These are phyloP conservation scores for Merops nubicus DNA, from an alignment of 2,113 vertebrate genomes.

Conservation along the genomic window DNA sequence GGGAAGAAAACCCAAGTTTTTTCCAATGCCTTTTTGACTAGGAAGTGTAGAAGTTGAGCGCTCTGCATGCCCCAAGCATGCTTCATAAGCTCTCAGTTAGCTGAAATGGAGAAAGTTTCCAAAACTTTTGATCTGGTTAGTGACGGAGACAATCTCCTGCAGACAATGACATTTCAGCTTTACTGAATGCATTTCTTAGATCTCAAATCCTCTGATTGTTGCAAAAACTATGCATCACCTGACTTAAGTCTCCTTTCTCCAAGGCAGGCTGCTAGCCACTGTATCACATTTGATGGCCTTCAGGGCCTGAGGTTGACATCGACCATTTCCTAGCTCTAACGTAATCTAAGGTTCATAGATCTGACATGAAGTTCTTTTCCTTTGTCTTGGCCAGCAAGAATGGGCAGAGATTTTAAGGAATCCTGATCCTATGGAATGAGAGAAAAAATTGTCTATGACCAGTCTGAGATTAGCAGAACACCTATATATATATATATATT, in stretches of 20 bases:
- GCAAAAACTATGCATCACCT: rapidly evolving
- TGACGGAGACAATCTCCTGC: too few relatives aligned
- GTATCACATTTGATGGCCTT: background rate
- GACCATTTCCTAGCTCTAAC: background rate
- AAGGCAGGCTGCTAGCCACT: background rate
- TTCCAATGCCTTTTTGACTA: background rate
- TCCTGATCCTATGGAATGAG: background rate
- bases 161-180: background rate
- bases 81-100: background rate
- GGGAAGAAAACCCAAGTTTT: background rate
- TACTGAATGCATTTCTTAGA: background rate
- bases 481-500: too few relatives aligned
- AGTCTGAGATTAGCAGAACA: background rate
- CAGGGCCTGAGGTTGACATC: background rate
- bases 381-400: background rate
- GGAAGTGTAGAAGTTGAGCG: background rate
- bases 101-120: background rate
- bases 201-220: background rate
- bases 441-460: background rate
- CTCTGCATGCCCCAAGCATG: background rate
- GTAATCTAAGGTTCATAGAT: background rate
- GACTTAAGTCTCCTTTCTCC: background rate
- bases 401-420: background rate
- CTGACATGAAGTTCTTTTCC: background rate
- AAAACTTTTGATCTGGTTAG: background rate